phyloP scores from a whole-genome alignment of 2,797 vertebrate genomes.

The Leptoclinus maculatus region DNA sequence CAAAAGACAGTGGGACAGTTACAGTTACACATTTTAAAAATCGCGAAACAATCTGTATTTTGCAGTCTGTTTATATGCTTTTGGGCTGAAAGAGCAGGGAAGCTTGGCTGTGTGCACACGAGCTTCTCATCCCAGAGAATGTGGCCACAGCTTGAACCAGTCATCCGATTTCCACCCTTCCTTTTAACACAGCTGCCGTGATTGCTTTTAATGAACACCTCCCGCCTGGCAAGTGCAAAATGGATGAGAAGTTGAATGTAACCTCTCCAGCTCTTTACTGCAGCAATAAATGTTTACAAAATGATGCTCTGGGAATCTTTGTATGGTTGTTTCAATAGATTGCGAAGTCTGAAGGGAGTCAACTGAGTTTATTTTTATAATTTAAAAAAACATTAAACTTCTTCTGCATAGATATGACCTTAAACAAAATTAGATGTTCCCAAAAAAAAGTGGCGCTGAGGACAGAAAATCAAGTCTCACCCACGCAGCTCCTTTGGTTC shows the following conservation, averaged over 20 bases:
- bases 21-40: neutral
- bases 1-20: conserved; percentile 13
- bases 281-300: conserved; percentile 1
- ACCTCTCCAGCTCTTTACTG: neutral
- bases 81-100: neutral
- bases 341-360: neutral
- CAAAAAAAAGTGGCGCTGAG: neutral
- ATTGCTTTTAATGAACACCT: neutral
- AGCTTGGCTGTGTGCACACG: neutral
- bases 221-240: neutral
- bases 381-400: conserved; percentile 4
- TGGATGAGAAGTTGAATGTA: neutral
- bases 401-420: neutral
- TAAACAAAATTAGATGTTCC: neutral
- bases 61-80: neutral
- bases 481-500: conserved; percentile 80
- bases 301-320: neutral
- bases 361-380: neutral
- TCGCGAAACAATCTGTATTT: neutral
- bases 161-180: neutral
- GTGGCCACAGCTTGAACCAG: neutral
- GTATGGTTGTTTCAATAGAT: conserved; percentile 13
- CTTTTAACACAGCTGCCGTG: neutral
- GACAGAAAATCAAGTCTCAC: conserved; percentile 64
- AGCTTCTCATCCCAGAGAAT: neutral